phyloP scores from a whole-genome alignment of 2,888 invertebrate genomes.

The Platypus cylindrus region DNA sequence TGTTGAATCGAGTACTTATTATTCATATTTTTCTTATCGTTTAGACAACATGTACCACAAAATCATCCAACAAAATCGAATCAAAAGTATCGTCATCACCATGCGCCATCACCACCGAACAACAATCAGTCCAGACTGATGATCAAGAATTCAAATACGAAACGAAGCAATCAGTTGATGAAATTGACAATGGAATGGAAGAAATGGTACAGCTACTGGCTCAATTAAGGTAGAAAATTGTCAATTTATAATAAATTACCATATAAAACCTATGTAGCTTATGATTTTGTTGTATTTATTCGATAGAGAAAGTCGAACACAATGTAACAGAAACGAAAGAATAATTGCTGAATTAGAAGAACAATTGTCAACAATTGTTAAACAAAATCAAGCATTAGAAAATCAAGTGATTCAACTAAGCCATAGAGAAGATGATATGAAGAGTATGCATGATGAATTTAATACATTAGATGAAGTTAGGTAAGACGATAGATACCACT shows the following conservation, averaged over 20 bases:
- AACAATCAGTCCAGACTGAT: slow-evolving; percentile 6
- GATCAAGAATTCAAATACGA: slow-evolving; percentile 11
- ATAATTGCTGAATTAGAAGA: slow-evolving; percentile 64
- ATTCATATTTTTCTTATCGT: too few species aligned
- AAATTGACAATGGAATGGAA: slow-evolving; percentile 23
- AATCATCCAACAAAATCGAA: too few species aligned
- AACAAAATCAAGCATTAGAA: slow-evolving; percentile 58
- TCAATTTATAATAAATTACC: background rate
- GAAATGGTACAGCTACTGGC: slow-evolving; percentile 44
- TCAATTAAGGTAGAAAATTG: slow-evolving; percentile 49
- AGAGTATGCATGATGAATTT: slow-evolving; percentile 72
- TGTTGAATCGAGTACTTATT: too few species aligned
- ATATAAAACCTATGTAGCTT: background rate
- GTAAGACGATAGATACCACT: slow-evolving; percentile 34
- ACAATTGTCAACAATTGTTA: slow-evolving; percentile 55
- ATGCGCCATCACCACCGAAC: too few species aligned
- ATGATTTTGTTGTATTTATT: background rate
- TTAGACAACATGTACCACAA: too few species aligned
- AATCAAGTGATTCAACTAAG: slow-evolving; percentile 53
- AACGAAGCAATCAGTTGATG: slow-evolving; percentile 10
- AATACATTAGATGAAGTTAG: slow-evolving; percentile 75
- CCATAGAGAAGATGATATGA: slow-evolving; percentile 47
- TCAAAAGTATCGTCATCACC: too few species aligned
- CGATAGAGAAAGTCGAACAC: slow-evolving; percentile 14
- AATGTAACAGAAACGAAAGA: slow-evolving; percentile 50